Evolutionary conservation across 2,797 vertebrate genomes (phyloP).

Genomic region (Echiichthys vipera): DNA sequence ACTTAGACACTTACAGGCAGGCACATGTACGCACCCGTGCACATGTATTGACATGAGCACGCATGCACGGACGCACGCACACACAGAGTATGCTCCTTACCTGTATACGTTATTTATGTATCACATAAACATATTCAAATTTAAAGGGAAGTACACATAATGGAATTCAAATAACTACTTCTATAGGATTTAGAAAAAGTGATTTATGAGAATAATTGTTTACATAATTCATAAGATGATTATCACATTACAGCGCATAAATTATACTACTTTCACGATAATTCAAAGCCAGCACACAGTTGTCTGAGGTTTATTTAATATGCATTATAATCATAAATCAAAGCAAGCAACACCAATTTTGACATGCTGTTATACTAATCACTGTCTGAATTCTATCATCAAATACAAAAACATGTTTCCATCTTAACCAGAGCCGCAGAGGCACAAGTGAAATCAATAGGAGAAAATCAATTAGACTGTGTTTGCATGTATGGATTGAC

Average conservation of each 20-base stretch:
- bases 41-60: slow-evolving; percentile 6
- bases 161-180: slow-evolving; percentile 47
- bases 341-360: slow-evolving; percentile 72
- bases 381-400: slow-evolving; percentile 70
- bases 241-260: slow-evolving; percentile 69
- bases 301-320: slow-evolving; percentile 73
- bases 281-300: slow-evolving; percentile 52
- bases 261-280: slow-evolving; percentile 64
- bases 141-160: slow-evolving; percentile 51
- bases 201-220: slow-evolving; percentile 70
- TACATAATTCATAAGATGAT: slow-evolving; percentile 77
- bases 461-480: slow-evolving; percentile 83
- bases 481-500: slow-evolving; percentile 85
- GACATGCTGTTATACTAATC: slow-evolving; percentile 69
- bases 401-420: slow-evolving; percentile 70
- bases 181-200: slow-evolving; percentile 49
- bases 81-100: background rate
- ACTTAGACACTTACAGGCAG: slow-evolving; percentile 60
- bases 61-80: slow-evolving; percentile 13
- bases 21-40: slow-evolving; percentile 48
- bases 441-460: slow-evolving; percentile 75
- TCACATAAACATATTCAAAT: slow-evolving; percentile 36
- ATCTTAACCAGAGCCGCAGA: slow-evolving; percentile 70
- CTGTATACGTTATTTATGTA: slow-evolving; percentile 19
- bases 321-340: slow-evolving; percentile 80